phyloP scores from a whole-genome alignment of 1,140 invertebrate species.

The Heliothis virescens region DNA sequence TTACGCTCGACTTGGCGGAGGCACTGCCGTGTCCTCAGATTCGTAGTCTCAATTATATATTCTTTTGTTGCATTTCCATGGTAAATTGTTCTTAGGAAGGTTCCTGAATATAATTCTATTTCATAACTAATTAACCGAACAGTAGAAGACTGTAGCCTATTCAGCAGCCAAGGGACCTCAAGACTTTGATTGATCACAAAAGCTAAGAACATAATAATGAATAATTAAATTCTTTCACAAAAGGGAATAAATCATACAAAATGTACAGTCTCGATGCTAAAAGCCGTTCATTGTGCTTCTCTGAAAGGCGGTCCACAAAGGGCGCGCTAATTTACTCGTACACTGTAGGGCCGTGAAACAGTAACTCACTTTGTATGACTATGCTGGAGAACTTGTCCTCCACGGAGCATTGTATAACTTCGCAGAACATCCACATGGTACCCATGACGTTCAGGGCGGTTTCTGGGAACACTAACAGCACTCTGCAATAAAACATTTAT shows the following conservation, averaged over 20 bases:
- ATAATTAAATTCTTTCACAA: constrained; percentile 28
- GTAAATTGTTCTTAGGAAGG: no score
- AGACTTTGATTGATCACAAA: constrained; percentile 6
- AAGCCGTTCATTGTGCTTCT: constrained; percentile 32
- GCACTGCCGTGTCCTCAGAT: no score
- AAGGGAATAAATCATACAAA: constrained; percentile 13
- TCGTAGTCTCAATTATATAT: no score
- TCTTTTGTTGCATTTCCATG: no score
- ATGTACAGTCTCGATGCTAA: constrained; percentile 22
- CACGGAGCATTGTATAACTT: constrained; percentile 88
- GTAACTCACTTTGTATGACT: constrained; percentile 89
- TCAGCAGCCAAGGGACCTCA: neutral
- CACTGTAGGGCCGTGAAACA: neutral
- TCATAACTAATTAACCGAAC: no score
- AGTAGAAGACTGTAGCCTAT: neutral
- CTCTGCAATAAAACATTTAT: constrained; percentile 82
- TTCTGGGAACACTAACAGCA: constrained; percentile 91
- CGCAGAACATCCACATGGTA: constrained; percentile 93
- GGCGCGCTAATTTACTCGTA: constrained; percentile 31
- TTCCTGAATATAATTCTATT: no score
- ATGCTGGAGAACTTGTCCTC: constrained; percentile 90
- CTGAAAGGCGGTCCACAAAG: constrained; percentile 23
- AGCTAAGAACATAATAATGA: constrained; percentile 12
- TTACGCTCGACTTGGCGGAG: no score
- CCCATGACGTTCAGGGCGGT: constrained; percentile 92